phyloP scores from a whole-genome alignment of 2,888 invertebrate genomes.

The Auanema sp. region DNA sequence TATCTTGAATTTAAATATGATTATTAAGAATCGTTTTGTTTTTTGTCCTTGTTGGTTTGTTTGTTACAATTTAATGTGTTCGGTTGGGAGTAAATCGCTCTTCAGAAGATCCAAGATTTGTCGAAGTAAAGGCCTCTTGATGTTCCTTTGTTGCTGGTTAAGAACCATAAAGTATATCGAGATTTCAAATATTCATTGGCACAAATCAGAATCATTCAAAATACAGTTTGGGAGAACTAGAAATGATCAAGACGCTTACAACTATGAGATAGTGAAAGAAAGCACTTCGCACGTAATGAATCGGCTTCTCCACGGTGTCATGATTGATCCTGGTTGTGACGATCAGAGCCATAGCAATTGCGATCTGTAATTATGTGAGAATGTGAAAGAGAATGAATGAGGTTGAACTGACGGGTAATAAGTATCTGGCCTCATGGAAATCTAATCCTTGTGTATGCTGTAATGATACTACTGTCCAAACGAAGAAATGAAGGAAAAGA shows the following conservation, averaged over 20 bases:
- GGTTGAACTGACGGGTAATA: conserved; percentile 16
- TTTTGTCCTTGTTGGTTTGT: too few relatives aligned
- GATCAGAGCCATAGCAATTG: conserved; percentile 12
- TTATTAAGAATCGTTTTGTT: conserved; percentile 67
- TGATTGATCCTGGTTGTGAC: conserved; percentile 11
- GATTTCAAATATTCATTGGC: too few relatives aligned
- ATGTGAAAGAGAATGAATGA: background rate
- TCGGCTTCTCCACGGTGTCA: conserved; percentile 14
- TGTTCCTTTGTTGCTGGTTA: too few relatives aligned
- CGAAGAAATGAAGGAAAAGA: conserved; percentile 18
- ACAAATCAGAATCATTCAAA: background rate
- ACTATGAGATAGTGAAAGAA: conserved; percentile 11
- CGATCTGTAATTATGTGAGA: conserved; percentile 8
- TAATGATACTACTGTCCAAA: conserved; percentile 18
- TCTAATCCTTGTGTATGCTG: conserved; percentile 8
- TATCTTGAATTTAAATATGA: conserved; percentile 95
- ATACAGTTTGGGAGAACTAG: conserved; percentile 2
- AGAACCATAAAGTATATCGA: too few relatives aligned
- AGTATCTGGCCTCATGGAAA: conserved; percentile 14
- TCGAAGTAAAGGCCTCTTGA: too few relatives aligned
- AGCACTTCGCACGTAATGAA: conserved; percentile 17
- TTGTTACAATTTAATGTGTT: too few relatives aligned
- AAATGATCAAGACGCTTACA: conserved; percentile 8
- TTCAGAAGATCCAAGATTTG: too few relatives aligned
- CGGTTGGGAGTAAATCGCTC: too few relatives aligned